Conservation (phyloP, 2,113 vertebrate species). For the Pelecanoides urinatrix region DNA sequence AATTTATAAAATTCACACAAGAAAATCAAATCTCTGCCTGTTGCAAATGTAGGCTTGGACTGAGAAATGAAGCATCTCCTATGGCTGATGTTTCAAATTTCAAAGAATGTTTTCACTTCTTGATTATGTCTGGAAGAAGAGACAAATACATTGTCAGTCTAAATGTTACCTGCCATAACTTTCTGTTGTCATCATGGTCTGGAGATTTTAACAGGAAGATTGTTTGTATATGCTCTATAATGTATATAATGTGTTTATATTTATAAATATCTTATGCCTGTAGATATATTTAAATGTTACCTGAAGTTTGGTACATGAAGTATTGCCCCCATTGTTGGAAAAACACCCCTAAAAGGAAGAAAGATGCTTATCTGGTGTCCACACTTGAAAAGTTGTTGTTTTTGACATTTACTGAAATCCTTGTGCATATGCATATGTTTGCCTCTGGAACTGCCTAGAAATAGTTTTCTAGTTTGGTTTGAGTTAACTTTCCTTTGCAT, state of each 20-base stretch:
- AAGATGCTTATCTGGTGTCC: neutral
- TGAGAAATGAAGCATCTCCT: neutral
- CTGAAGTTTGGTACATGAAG: neutral
- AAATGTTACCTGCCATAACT: neutral
- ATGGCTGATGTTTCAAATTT: neutral
- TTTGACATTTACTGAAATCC: neutral
- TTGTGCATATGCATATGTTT: neutral
- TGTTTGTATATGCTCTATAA: neutral
- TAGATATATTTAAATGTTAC: neutral
- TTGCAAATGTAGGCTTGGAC: neutral
- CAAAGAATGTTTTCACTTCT: neutral
- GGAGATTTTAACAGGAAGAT: neutral
- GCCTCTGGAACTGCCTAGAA: neutral
- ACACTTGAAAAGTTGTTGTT: neutral
- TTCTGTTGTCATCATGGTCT: neutral
- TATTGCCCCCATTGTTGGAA: neutral
- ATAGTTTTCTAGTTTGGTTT: neutral
- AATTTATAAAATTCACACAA: neutral
- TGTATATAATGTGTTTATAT: neutral
- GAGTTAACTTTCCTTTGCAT: neutral
- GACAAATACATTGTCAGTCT: neutral
- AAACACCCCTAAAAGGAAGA: neutral
- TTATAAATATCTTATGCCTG: neutral
- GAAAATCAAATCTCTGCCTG: neutral
- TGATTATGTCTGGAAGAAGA: neutral